Conservation (phyloP, 2,113 vertebrate species). For the Macrotus californicus region DNA sequence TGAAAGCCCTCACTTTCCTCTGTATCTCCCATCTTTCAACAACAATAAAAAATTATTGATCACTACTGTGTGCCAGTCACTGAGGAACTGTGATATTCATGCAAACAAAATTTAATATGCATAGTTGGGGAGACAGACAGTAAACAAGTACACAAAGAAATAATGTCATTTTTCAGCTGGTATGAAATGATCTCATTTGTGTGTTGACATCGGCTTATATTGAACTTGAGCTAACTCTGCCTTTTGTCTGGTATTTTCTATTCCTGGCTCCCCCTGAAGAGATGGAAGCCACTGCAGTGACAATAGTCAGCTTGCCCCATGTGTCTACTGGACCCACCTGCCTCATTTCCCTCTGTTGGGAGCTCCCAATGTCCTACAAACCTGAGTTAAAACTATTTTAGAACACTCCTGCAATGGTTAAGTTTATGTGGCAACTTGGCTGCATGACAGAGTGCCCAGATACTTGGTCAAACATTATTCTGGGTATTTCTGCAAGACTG, state of each 20-base stretch:
- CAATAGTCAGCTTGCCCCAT: background rate
- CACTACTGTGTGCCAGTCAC: background rate
- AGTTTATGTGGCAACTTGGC: background rate
- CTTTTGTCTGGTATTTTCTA: background rate
- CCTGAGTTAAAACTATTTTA: background rate
- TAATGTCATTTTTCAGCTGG: background rate
- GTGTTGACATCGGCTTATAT: background rate
- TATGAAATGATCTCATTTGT: background rate
- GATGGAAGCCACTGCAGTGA: background rate
- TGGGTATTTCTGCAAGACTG: background rate
- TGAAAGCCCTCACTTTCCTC: background rate
- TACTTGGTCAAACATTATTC: background rate
- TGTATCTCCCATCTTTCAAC: background rate
- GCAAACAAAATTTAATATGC: background rate
- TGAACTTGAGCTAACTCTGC: background rate
- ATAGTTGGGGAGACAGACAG: background rate
- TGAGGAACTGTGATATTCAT: background rate
- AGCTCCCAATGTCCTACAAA: background rate
- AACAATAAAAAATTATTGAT: background rate
- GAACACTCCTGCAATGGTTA: background rate
- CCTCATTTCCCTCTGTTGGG: background rate
- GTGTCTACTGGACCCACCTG: background rate
- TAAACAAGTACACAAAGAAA: background rate
- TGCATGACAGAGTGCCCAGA: background rate
- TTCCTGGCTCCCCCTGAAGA: background rate